phyloP scores from a whole-genome alignment of 1,140 invertebrate genomes.

The Eulimnadia texana region DNA sequence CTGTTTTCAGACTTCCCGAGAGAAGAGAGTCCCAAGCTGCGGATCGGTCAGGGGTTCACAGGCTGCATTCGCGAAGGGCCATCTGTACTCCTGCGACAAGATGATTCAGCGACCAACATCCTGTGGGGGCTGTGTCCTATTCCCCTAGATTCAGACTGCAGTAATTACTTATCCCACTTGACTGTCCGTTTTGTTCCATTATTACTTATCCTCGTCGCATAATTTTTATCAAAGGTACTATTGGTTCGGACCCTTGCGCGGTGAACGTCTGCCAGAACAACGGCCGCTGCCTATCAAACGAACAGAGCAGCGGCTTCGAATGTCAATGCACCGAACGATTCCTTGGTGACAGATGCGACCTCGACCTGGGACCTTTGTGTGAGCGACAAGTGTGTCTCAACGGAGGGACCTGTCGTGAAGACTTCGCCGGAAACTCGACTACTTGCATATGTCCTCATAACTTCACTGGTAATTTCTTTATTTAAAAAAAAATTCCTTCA shows the following conservation, averaged over 20 bases:
- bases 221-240: constrained; percentile 3
- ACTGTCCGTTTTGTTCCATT: neutral
- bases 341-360: constrained; percentile 67
- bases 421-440: constrained; percentile 23
- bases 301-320: constrained; percentile 49
- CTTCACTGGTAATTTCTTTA: constrained; percentile 28
- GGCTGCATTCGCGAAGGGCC: constrained; percentile 10
- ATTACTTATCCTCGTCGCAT: neutral
- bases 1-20: neutral
- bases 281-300: constrained; percentile 51
- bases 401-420: constrained; percentile 23
- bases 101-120: neutral
- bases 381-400: constrained; percentile 18
- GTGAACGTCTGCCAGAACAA: constrained; percentile 64
- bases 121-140: constrained; percentile 1
- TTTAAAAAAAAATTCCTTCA: constrained; percentile 30
- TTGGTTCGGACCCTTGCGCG: constrained; percentile 50
- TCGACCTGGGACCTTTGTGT: constrained; percentile 42
- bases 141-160: neutral
- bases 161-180: too few species aligned
- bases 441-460: constrained; percentile 37
- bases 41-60: constrained; percentile 6
- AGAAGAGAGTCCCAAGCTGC: neutral
- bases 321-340: constrained; percentile 63
- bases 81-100: neutral